Evolutionary conservation across 2,888 invertebrate species (phyloP).

Genomic region (Drosophila sordidapex): DNA sequence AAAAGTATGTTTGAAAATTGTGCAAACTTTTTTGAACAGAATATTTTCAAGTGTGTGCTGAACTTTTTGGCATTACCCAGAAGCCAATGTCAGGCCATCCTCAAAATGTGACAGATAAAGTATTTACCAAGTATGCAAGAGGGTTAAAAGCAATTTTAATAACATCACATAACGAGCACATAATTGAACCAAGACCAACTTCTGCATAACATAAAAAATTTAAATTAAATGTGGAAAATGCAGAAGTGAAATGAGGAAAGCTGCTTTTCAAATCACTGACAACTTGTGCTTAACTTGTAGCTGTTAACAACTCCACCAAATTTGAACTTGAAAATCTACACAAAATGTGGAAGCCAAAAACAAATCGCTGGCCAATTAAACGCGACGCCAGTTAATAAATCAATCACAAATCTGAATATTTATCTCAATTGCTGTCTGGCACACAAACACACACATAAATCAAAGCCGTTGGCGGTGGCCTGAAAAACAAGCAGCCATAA

Average conservation of each 20-base stretch:
- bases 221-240: conserved; percentile 11
- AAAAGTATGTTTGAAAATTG: conserved; percentile 29
- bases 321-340: conserved; percentile 2
- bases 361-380: conserved; percentile 57
- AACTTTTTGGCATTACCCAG: conserved; percentile 29
- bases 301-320: conserved; percentile 29
- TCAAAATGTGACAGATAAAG: conserved; percentile 39
- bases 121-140: conserved; percentile 38
- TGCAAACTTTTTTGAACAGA: conserved; percentile 25
- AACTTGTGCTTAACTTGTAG: conserved; percentile 24
- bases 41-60: conserved; percentile 14
- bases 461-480: conserved; percentile 6
- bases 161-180: conserved; percentile 29
- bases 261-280: conserved; percentile 7
- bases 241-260: background rate
- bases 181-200: conserved; percentile 14
- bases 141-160: conserved; percentile 31
- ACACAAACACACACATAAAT: conserved; percentile 47
- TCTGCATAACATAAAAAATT: conserved; percentile 4
- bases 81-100: conserved; percentile 29
- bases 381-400: conserved; percentile 64
- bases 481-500: background rate
- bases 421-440: conserved; percentile 56
- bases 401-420: conserved; percentile 69
- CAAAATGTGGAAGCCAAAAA: conserved; percentile 4